Percentiles rank a stretch among this genome's conserved stretches.
These are phyloP conservation scores for Hydropsyche tenuis DNA, from an alignment of 1,140 invertebrate genomes.

Conservation along the genomic window DNA sequence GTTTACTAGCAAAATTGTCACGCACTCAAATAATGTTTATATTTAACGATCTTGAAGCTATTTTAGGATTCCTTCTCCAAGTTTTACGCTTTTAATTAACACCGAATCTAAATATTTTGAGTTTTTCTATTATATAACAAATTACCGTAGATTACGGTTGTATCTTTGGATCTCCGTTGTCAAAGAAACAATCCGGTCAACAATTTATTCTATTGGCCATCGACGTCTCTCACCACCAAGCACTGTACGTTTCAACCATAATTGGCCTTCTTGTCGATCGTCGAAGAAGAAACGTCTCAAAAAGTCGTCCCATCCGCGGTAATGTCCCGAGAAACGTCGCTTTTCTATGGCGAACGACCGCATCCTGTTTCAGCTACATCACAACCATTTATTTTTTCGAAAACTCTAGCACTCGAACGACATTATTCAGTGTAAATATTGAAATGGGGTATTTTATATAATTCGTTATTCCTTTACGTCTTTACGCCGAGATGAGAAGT, in stretches of 20 bases:
- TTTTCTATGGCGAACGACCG: background rate
- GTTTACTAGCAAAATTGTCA: too few species aligned
- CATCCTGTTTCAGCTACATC: background rate
- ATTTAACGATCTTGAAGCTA: too few species aligned
- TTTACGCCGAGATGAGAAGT: too few species aligned
- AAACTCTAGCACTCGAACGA: too few species aligned
- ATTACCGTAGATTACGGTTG: constrained; percentile 21
- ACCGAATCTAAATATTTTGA: background rate
- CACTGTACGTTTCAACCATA: constrained; percentile 27
- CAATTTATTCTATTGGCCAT: constrained; percentile 37
- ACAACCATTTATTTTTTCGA: too few species aligned
- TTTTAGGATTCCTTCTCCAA: too few species aligned
- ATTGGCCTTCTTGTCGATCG: constrained; percentile 28
- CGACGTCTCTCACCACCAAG: constrained; percentile 12
- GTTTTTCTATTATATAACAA: constrained; percentile 6
- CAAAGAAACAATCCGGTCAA: background rate
- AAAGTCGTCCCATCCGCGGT: constrained; percentile 31
- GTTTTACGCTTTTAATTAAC: too few species aligned
- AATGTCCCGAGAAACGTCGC: constrained; percentile 21
- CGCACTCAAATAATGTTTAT: too few species aligned
- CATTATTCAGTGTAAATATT: too few species aligned
- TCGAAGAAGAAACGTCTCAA: constrained; percentile 28
- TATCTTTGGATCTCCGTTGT: background rate
- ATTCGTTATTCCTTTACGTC: too few species aligned
- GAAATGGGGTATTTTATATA: too few species aligned